These are phyloP conservation scores for Erebia epiphron DNA, from an alignment of 2,888 invertebrate genomes.

Conservation along the genomic window DNA sequence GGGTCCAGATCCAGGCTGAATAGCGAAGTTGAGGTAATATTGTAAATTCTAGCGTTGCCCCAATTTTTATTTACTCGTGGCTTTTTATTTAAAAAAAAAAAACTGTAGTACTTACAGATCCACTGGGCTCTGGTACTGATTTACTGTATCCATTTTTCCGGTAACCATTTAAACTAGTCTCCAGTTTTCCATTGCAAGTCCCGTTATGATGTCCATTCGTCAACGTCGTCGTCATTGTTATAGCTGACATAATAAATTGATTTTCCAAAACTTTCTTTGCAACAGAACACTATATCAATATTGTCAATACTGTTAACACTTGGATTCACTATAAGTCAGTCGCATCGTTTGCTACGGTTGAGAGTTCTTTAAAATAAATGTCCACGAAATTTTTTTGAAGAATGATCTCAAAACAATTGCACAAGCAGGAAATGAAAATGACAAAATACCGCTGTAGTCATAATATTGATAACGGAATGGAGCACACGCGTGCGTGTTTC, in stretches of 20 bases:
- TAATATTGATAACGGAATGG: slow-evolving; percentile 16
- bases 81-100: too few relatives aligned
- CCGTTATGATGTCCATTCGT: slow-evolving; percentile 64
- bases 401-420: not conserved
- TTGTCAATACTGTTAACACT: slow-evolving; percentile 30
- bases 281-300: slow-evolving; percentile 35
- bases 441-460: slow-evolving; percentile 30
- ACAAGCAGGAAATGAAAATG: slow-evolving; percentile 18
- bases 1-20: not conserved
- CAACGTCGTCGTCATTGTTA: slow-evolving; percentile 71
- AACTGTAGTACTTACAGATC: slow-evolving; percentile 50
- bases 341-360: slow-evolving; percentile 39
- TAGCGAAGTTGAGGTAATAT: not conserved
- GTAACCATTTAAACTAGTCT: slow-evolving; percentile 64
- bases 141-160: slow-evolving; percentile 71
- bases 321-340: slow-evolving; percentile 37
- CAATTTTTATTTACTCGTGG: too few relatives aligned
- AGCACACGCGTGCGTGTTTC: slow-evolving; percentile 21
- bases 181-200: slow-evolving; percentile 54
- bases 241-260: slow-evolving; percentile 65
- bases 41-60: not conserved
- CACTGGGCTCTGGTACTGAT: slow-evolving; percentile 57
- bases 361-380: slow-evolving; percentile 32
- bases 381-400: not conserved
- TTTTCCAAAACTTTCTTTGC: slow-evolving; percentile 36